phyloP scores from a whole-genome alignment of 1,140 invertebrate species.

The Heterodera schachtii region DNA sequence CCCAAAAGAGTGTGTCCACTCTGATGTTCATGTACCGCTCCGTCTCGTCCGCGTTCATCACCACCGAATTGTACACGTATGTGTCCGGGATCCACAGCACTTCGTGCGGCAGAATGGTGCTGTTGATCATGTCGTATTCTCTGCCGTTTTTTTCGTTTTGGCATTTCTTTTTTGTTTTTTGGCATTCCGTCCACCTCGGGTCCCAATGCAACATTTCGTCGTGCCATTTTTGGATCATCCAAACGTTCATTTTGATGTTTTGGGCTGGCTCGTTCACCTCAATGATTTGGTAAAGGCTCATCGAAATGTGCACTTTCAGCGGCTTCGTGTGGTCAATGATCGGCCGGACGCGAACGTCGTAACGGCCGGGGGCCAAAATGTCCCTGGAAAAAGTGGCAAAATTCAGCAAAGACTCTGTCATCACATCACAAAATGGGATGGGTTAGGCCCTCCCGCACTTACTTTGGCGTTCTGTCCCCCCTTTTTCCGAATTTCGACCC shows the following conservation, averaged over 20 bases:
- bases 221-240: slow-evolving; percentile 65
- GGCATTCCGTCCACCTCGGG: slow-evolving; percentile 27
- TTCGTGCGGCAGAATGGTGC: slow-evolving; percentile 60
- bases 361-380: slow-evolving; percentile 52
- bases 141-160: slow-evolving; percentile 13
- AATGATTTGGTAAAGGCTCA: slow-evolving; percentile 59
- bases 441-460: too few species aligned
- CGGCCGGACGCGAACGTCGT: slow-evolving; percentile 62
- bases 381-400: not conserved
- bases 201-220: slow-evolving; percentile 62
- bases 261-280: slow-evolving; percentile 61
- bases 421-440: too few species aligned
- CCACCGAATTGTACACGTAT: slow-evolving; percentile 62
- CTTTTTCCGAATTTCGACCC: too few species aligned
- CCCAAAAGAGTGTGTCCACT: slow-evolving; percentile 53
- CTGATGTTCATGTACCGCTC: slow-evolving; percentile 64
- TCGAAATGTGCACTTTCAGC: slow-evolving; percentile 61
- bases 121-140: slow-evolving; percentile 58
- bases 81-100: slow-evolving; percentile 62
- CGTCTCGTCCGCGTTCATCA: slow-evolving; percentile 63
- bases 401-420: not conserved
- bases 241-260: slow-evolving; percentile 63
- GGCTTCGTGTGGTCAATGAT: slow-evolving; percentile 57
- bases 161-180: slow-evolving; percentile 1
- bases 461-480: too few species aligned